These are phyloP conservation scores for Saccostrea cuccullata DNA, from an alignment of 1,140 invertebrate species.

Conservation along the genomic window DNA sequence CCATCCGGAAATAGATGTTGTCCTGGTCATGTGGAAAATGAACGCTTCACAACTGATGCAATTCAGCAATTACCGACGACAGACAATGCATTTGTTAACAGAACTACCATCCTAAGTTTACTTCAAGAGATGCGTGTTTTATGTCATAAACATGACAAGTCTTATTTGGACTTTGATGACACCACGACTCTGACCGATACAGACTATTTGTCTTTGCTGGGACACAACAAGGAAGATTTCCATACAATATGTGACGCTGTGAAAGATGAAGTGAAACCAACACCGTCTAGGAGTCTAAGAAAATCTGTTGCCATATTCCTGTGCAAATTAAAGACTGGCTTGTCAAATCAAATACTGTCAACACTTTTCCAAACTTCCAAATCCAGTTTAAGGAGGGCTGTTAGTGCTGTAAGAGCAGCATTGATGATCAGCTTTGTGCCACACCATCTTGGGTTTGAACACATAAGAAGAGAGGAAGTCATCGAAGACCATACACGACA, in stretches of 20 bases:
- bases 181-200: neutral
- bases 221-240: slow-evolving; percentile 45
- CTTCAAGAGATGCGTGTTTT: slow-evolving; percentile 13
- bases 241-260: neutral
- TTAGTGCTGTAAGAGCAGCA: neutral
- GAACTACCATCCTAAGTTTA: slow-evolving; percentile 34
- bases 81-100: slow-evolving; percentile 39
- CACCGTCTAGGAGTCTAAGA: neutral
- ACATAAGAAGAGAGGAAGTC: slow-evolving; percentile 39
- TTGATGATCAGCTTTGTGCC: slow-evolving; percentile 25
- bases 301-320: slow-evolving; percentile 40
- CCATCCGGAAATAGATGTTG: slow-evolving; percentile 43
- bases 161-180: slow-evolving; percentile 45
- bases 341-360: slow-evolving; percentile 39
- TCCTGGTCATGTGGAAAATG: slow-evolving; percentile 39
- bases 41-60: neutral
- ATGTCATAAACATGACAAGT: neutral
- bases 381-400: slow-evolving; percentile 29
- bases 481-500: slow-evolving; percentile 41
- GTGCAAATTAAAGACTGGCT: slow-evolving; percentile 36
- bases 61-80: slow-evolving; percentile 12
- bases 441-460: slow-evolving; percentile 35
- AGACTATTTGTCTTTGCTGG: slow-evolving; percentile 34
- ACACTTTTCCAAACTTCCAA: slow-evolving; percentile 41
- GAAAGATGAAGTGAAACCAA: slow-evolving; percentile 18